Evolutionary conservation across 23 tunicate species (phyloP), one percentile per base, ranked within the genome.

Genomic region (Trididemnum clinides): DNA sequence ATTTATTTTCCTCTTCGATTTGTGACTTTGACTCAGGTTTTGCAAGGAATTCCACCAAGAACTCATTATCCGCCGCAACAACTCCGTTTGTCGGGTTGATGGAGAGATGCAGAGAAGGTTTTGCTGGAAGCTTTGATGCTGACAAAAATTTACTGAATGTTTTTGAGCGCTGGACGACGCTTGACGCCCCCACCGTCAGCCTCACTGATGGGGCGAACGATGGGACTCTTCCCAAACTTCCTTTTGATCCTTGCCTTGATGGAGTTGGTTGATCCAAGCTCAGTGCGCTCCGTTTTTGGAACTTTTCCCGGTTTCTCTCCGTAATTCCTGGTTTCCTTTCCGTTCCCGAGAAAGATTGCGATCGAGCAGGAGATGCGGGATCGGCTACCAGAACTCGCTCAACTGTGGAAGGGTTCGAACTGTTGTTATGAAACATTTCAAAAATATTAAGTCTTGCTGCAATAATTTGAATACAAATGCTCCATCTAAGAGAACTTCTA

Each of bases 31-130:
- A n/a, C n/a, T n/a, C n/a, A n/a, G n/a, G n/a, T n/a, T n/a, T n/a
- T n/a, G n/a, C n/a, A n/a, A n/a, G n/a, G 22, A 59, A 59, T 19
- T 28, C 66, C 5, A 59, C 23, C 3, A 59, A 23, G n/a, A 66
- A 66, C n/a, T 66, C 75, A 66, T 31, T 32, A 29, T 66, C 37
- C 7, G 75, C 75, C 3, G 75, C 30, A 15, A 66, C 75, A 66
- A 66, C 22, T 6, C 75, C 75, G 75, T 66, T 66, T 29, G 10
- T 59, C 3, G 20, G 27, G 23, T 15, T 59, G 21, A 5, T 4
- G 25, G 25, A n/a, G 20, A 19, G 20, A 59, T n/a, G 20, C 22
- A 19, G 20, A 4, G 20, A 19, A n/a, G 22, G 22, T 7, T 15
- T 15, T 19, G 66, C 22, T 59, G 20, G 27, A n/a, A 25, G 66